phyloP scores from a whole-genome alignment of 2,888 invertebrate species.

The Drosophila eohydei region DNA sequence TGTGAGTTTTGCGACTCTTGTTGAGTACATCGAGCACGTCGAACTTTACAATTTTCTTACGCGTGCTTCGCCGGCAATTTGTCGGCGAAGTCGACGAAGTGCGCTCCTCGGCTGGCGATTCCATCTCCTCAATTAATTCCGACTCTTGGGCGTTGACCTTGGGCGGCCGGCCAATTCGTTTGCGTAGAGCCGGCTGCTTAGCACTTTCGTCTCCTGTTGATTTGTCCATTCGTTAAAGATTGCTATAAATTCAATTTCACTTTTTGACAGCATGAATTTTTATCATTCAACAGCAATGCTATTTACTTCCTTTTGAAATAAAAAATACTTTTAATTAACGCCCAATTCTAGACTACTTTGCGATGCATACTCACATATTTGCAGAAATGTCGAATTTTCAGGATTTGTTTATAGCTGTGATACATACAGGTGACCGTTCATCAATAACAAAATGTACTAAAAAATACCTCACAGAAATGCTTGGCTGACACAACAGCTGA shows the following conservation, averaged over 20 bases:
- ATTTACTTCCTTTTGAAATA: neutral
- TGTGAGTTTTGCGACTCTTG: conserved; percentile 82
- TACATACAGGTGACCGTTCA: conserved; percentile 11
- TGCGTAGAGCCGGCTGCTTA: conserved; percentile 19
- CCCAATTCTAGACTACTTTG: neutral
- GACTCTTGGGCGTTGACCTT: conserved; percentile 20
- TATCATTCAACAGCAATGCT: neutral
- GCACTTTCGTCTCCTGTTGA: conserved; percentile 15
- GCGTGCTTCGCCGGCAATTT: conserved; percentile 82
- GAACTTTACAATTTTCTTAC: conserved; percentile 84
- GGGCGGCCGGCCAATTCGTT: conserved; percentile 45
- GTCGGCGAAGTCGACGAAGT: conserved; percentile 30
- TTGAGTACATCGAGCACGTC: conserved; percentile 83
- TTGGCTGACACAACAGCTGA: conserved; percentile 36
- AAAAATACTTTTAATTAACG: neutral
- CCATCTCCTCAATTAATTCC: conserved; percentile 21
- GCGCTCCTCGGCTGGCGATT: conserved; percentile 17
- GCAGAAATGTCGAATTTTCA: conserved; percentile 7
- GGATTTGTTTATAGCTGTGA: conserved; percentile 39
- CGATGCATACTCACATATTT: conserved; percentile 22
- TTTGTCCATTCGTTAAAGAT: conserved; percentile 35
- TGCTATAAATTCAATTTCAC: neutral
- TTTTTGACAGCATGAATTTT: neutral
- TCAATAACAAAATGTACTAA: conserved; percentile 18
- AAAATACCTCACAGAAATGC: conserved; percentile 24